Evolutionary conservation across 1,140 invertebrate species (phyloP).

Genomic region (Bombus polaris): DNA sequence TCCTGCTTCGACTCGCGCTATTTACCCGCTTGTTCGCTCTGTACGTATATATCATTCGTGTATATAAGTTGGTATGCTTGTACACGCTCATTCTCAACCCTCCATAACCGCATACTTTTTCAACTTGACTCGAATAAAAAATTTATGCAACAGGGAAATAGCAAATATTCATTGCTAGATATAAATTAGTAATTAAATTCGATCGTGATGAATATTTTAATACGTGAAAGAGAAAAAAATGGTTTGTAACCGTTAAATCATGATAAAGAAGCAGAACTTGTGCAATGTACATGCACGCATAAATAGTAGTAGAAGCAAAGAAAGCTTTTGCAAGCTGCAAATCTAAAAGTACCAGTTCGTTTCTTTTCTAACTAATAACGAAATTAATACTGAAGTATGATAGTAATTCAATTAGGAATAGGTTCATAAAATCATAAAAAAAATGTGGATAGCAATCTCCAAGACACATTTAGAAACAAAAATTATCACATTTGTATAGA

Average conservation of each 20-base stretch:
- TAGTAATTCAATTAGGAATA: too few relatives aligned
- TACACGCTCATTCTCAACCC: not conserved
- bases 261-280: not conserved
- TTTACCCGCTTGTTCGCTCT: not conserved
- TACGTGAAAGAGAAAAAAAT: not conserved
- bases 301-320: not conserved
- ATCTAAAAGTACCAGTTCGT: too few relatives aligned
- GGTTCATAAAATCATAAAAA: too few relatives aligned
- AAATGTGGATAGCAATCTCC: too few relatives aligned
- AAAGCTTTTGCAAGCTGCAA: not conserved
- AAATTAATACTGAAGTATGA: too few relatives aligned
- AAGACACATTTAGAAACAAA: too few relatives aligned
- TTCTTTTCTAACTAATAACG: too few relatives aligned
- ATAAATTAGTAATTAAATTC: slow-evolving; percentile 5
- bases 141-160: not conserved
- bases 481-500: too few relatives aligned
- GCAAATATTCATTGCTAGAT: not conserved
- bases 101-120: too few relatives aligned
- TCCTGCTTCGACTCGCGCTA: not conserved
- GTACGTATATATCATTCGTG: not conserved
- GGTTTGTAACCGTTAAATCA: not conserved
- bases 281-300: not conserved
- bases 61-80: not conserved
- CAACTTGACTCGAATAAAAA: too few relatives aligned
- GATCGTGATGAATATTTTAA: not conserved